Evolutionary conservation across 2,888 invertebrate genomes (phyloP).

Genomic region (Asteroscopus sphinx): DNA sequence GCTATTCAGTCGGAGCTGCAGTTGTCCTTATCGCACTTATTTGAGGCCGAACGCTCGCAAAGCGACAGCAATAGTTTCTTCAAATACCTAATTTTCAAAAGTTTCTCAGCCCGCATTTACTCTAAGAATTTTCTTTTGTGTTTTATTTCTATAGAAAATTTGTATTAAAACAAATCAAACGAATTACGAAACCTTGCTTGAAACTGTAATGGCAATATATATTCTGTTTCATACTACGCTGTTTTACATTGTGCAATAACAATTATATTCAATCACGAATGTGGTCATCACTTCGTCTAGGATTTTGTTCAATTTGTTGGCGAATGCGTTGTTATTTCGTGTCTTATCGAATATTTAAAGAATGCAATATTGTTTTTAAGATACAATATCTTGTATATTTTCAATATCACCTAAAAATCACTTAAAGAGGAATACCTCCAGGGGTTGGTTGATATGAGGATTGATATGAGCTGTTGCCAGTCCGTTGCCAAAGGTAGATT

Average conservation of each 20-base stretch:
- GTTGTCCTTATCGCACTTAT: too few species aligned
- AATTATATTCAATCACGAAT: constrained; percentile 46
- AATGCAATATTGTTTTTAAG: constrained; percentile 10
- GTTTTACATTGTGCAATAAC: constrained; percentile 18
- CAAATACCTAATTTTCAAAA: too few species aligned
- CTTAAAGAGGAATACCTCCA: not conserved
- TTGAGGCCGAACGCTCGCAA: too few species aligned
- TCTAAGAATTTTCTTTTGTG: too few species aligned
- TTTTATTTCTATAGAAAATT: not conserved
- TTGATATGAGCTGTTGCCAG: too few species aligned
- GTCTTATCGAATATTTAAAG: not conserved
- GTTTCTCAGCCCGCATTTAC: too few species aligned
- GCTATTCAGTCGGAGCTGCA: too few species aligned
- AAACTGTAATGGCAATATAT: constrained; percentile 2
- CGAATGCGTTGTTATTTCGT: constrained; percentile 10
- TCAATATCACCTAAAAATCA: not conserved
- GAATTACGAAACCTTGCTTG: not conserved
- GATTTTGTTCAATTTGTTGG: constrained; percentile 44
- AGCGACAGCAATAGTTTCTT: too few species aligned
- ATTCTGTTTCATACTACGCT: constrained; percentile 1
- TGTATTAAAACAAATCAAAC: constrained; percentile 1
- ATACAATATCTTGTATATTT: not conserved
- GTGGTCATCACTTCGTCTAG: constrained; percentile 25
- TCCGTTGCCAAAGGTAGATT: too few species aligned
- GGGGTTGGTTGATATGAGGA: too few species aligned